phyloP scores from a whole-genome alignment of 2,888 invertebrate genomes.

The Stenoptilia bipunctidactyla region DNA sequence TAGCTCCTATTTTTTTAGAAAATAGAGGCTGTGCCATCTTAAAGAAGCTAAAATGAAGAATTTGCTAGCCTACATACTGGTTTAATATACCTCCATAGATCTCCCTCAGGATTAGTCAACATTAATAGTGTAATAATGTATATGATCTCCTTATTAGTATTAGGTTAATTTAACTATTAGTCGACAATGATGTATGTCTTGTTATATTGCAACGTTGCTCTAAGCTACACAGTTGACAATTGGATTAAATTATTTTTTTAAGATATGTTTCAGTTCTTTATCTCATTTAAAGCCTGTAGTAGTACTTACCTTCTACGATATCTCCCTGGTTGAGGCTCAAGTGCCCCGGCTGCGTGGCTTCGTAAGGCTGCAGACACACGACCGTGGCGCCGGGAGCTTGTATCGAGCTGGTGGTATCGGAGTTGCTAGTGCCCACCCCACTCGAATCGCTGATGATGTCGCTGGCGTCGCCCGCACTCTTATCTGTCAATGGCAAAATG shows the following conservation, averaged over 20 bases:
- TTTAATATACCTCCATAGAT: no score
- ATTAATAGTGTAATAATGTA: not conserved
- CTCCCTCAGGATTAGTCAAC: not conserved
- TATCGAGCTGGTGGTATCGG: slow-evolving; percentile 84
- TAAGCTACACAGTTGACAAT: no score
- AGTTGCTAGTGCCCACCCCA: slow-evolving; percentile 90
- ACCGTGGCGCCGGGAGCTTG: slow-evolving; percentile 83
- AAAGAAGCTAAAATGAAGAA: no score
- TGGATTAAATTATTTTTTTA: no score
- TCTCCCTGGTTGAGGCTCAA: slow-evolving; percentile 89
- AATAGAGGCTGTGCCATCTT: no score
- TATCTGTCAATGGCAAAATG: slow-evolving; percentile 75
- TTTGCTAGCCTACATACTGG: no score
- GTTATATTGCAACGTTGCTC: no score
- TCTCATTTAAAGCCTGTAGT: no score
- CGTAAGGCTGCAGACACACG: slow-evolving; percentile 87
- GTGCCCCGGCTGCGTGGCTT: slow-evolving; percentile 80
- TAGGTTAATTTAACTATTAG: no score
- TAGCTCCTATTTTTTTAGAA: no score
- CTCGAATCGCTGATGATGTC: slow-evolving; percentile 94
- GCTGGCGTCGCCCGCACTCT: slow-evolving; percentile 90
- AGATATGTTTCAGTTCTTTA: no score
- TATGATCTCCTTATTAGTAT: not conserved
- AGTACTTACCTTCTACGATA: slow-evolving; percentile 83
- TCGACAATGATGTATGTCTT: no score